Percentiles rank a stretch among this genome's conserved stretches.
These are phyloP conservation scores for Euproctis similis DNA, from an alignment of 2,888 invertebrate species.

Conservation along the genomic window DNA sequence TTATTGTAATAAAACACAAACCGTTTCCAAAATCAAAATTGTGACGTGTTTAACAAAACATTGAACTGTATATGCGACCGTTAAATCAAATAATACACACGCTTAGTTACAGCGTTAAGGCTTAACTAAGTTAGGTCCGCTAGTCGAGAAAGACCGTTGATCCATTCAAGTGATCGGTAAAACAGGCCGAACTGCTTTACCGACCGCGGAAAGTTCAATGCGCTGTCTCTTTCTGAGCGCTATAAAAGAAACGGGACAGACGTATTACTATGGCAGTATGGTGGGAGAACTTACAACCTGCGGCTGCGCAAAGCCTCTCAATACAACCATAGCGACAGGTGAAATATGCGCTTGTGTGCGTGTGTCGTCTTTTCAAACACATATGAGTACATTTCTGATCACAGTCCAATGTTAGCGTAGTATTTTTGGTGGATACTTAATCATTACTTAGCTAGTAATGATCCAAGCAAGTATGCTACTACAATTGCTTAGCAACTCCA, in stretches of 20 bases:
- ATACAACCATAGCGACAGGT: conserved; percentile 66
- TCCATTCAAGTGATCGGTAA: conserved; percentile 65
- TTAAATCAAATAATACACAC: conserved; percentile 53
- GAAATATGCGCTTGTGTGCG: conserved; percentile 58
- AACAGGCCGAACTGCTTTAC: conserved; percentile 57
- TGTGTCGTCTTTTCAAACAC: conserved; percentile 33
- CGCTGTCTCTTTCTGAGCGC: conserved; percentile 34
- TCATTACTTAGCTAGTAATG: conserved; percentile 37
- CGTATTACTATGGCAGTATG: conserved; percentile 36
- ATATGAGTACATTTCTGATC: conserved; percentile 55
- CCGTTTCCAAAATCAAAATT: conserved; percentile 38
- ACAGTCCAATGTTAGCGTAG: conserved; percentile 61
- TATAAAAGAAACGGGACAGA: conserved; percentile 32
- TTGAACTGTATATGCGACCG: conserved; percentile 46
- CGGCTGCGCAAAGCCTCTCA: conserved; percentile 62
- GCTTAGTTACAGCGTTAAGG: conserved; percentile 57
- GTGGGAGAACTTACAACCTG: conserved; percentile 66
- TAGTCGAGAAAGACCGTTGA: conserved; percentile 73
- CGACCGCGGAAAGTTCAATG: conserved; percentile 40
- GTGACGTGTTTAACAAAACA: conserved; percentile 55
- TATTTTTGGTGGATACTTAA: conserved; percentile 55
- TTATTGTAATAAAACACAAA: conserved; percentile 37
- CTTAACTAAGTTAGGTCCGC: conserved; percentile 69
- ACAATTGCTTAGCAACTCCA: too few relatives aligned
- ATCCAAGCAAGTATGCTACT: conserved; percentile 30